Conservation (phyloP, 1,140 invertebrate genomes). For the Rhynchophorus ferrugineus region DNA sequence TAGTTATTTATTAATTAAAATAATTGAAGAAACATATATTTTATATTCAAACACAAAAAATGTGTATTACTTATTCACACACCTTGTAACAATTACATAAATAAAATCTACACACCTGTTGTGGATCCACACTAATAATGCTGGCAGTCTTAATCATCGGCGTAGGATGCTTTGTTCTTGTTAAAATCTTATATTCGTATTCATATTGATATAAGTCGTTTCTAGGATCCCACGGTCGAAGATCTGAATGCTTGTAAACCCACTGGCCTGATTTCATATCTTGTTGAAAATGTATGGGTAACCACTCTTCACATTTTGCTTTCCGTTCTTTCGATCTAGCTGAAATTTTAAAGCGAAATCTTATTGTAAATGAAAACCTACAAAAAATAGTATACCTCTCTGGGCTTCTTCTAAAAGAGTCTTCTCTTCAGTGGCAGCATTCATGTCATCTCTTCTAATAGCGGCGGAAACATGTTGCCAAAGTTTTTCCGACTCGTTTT, state of each 20-base stretch:
- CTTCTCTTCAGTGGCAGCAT: constrained; percentile 82
- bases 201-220: constrained; percentile 80
- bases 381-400: no score
- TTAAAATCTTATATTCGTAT: constrained; percentile 59
- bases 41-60: not conserved
- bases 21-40: not conserved
- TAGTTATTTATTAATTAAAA: no score
- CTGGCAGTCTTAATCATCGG: constrained; percentile 58
- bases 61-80: constrained; percentile 16
- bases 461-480: constrained; percentile 80
- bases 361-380: no score
- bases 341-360: constrained; percentile 14
- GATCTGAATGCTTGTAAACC: constrained; percentile 68
- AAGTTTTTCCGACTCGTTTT: constrained; percentile 78
- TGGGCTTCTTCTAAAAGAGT: constrained; percentile 81
- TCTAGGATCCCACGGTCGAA: constrained; percentile 72
- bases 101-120: constrained; percentile 29
- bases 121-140: constrained; percentile 52
- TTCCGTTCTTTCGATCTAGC: constrained; percentile 51
- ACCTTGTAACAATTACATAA: not conserved
- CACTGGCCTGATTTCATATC: constrained; percentile 51
- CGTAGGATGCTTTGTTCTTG: constrained; percentile 64
- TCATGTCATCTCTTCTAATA: constrained; percentile 63
- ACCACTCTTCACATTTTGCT: constrained; percentile 53
- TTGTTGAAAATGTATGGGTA: constrained; percentile 64